Conservation (phyloP, 2,113 vertebrate genomes). For the Archilochus colubris region DNA sequence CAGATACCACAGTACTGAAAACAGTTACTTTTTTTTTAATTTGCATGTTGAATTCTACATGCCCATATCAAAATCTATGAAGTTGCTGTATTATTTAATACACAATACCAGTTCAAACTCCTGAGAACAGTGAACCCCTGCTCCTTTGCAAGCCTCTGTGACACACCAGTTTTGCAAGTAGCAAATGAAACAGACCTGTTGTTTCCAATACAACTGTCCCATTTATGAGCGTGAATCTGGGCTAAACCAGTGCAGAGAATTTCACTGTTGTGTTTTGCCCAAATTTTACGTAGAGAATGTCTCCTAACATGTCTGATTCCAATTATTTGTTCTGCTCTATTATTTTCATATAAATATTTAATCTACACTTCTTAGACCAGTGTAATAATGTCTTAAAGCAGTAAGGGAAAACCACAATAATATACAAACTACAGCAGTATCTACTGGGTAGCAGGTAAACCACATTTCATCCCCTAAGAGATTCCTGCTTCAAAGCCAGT, state of each 20-base stretch:
- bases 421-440: not conserved
- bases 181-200: not conserved
- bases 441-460: not conserved
- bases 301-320: not conserved
- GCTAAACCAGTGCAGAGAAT: not conserved
- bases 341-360: not conserved
- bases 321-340: not conserved
- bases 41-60: not conserved
- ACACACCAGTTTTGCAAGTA: not conserved
- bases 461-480: not conserved
- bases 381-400: not conserved
- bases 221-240: not conserved
- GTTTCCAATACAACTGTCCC: not conserved
- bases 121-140: not conserved
- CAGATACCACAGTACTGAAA: not conserved
- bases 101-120: not conserved
- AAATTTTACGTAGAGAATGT: not conserved
- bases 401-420: not conserved
- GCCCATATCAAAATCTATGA: conserved; percentile 21
- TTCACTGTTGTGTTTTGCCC: not conserved
- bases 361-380: not conserved
- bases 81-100: conserved; percentile 3
- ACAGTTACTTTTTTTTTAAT: not conserved
- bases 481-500: not conserved
- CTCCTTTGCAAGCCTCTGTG: not conserved